Evolutionary conservation across 2,113 vertebrate genomes (phyloP), one percentile per base, ranked within the genome.

Genomic region (Poicephalus gulielmi): DNA sequence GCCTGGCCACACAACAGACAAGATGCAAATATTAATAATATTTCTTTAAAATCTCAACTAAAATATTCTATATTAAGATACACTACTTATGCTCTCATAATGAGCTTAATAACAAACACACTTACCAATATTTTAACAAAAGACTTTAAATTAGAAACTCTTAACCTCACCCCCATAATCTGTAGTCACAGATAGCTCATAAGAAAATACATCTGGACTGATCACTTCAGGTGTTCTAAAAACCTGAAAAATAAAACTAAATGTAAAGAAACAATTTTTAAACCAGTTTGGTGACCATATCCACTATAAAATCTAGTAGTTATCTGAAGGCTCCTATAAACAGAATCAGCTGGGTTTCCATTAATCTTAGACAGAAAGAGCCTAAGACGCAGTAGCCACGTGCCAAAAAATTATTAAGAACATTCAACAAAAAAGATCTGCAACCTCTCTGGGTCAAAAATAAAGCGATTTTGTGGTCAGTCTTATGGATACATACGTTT

Each of bases 141-240:
- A 86, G 18, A 19, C 39, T 49, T 39, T 28, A 75, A 87, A 44
- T 52, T 66, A 66, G 31, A 68, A 78, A 35, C 7, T 44, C 20
- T 75, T 76, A 35, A 24, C 14, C n/a, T 22, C 13, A 59, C 57
- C 13, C 33, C 22, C 33, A 43, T 31, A 91, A 67, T 67, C 57
- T 89, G 30, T 84, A 82, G 53, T 66, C 37, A 93, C 7, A 70
- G 60, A 68, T 11, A 70, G 13, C 22, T 68, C 23, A 25, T 31
- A 70, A 78, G 33, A 79, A 94, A 92, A 76, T 75, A 95, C 59
- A 68, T 92, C 77, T 33, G 81, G 55, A 87, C 41, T 39, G 23
- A 97, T 90, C 50, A 87, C 76, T 88, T 97, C 86, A 52, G 84
- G 59, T 9, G 25, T 94, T 92, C 74, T 74, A 91, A 95, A 91